Base-by-base conservation (phyloP, 1,140 invertebrate species). In the Listronotus oregonensis region DNA sequence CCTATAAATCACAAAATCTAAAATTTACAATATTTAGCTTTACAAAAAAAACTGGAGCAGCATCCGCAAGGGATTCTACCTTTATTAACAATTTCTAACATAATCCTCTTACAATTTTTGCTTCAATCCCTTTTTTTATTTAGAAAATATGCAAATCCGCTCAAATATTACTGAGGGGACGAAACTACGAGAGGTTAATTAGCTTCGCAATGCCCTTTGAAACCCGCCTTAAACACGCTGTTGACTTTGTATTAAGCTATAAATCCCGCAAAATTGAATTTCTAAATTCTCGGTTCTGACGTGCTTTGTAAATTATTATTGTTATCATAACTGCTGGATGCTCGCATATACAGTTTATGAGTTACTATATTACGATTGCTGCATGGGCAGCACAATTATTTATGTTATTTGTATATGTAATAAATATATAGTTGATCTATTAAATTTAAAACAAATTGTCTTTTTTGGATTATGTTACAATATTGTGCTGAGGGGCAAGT, bases 181-280 rank as follows among this genome's bases (percentile, higher is more conserved):
- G 31, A 17, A 37, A 31, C 32, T 37, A 14, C 44, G 43, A 46
- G 56, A 55, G 52, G 56, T 58, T 58, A 58, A 47, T 58, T 58
- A 58, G 56, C 18, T 21, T 43, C 54, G 11, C 32, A 31, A 56
- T 56, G 39, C 39, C 39, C 43, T 58, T 51, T 50, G 37, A 61
- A 61, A 49, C 57, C 46, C 18, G 32, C 58, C 49, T 61, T 61
- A 51, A 51, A 42, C 47, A 61, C 46, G 46, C 47, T 46, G 46
- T 50, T 61, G 58, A 61, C 58, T 60, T 60, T 61, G 58, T 61
- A 61, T 61, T 61, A 61, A 61, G 58, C 58, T 50, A 61, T 51
- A 50, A 61, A 61, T 61, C 44, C 47, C 17, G 47, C 58, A 51
- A 61, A 61, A 61, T 61, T 61, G 58, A 51, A 61, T 61, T 61